A percentile compares a stretch with the other conserved stretches of the same genome.
These are phyloP conservation scores for Engraulis encrasicolus DNA, from an alignment of 2,113 vertebrate species.

Conservation along the genomic window DNA sequence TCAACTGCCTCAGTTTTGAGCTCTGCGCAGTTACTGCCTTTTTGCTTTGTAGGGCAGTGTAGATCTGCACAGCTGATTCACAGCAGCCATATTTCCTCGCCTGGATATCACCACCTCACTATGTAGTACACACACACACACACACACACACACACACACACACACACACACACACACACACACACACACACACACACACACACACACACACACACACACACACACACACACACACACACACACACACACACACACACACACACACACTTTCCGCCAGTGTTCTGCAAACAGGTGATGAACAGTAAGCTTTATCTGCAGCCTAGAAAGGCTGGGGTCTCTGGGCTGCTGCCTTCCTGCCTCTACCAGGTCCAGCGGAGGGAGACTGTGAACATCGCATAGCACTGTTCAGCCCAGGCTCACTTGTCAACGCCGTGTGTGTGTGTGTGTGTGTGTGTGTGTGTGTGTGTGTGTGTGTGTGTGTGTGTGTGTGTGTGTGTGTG, in stretches of 20 bases:
- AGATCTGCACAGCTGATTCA: no score
- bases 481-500: slow-evolving; percentile 45
- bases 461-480: slow-evolving; percentile 44
- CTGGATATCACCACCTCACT: no score
- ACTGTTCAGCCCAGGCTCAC: slow-evolving; percentile 49
- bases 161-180: neutral
- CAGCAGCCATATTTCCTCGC: no score
- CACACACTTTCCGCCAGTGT: neutral
- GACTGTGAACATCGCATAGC: no score
- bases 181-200: neutral
- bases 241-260: neutral
- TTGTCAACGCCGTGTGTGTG: slow-evolving; percentile 39
- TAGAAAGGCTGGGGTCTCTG: neutral
- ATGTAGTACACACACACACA: neutral
- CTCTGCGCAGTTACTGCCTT: no score
- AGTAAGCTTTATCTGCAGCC: neutral
- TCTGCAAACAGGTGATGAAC: neutral
- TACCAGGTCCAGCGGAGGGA: slow-evolving; percentile 28
- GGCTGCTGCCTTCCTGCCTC: slow-evolving; percentile 18
- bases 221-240: neutral
- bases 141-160: neutral
- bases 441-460: slow-evolving; percentile 41
- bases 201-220: neutral
- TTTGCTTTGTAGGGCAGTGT: no score
- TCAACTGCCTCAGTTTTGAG: no score